Evolutionary conservation across 1,140 invertebrate species (phyloP).

Genomic region (Manduca sexta): DNA sequence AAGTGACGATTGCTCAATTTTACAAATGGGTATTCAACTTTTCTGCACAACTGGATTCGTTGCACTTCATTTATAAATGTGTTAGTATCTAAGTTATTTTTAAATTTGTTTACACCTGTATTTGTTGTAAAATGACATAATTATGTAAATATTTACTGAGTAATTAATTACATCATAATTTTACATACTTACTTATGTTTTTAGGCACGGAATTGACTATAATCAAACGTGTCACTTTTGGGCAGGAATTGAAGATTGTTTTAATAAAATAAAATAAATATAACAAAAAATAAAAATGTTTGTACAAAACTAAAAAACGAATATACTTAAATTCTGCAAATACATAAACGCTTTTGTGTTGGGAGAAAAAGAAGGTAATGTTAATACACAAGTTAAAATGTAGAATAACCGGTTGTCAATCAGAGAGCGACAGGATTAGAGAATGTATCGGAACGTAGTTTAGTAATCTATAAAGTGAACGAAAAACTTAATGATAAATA

Average conservation of each 20-base stretch:
- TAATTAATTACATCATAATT: no score
- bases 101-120: not conserved
- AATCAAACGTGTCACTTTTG: constrained; percentile 15
- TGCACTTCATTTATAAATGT: not conserved
- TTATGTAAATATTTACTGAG: constrained; percentile 21
- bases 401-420: not conserved
- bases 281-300: constrained; percentile 23
- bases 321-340: constrained; percentile 28
- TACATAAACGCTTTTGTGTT: constrained; percentile 35
- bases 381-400: constrained; percentile 1
- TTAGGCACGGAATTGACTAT: not conserved
- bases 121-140: constrained; percentile 2
- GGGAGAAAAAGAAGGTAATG: constrained; percentile 9
- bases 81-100: not conserved
- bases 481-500: constrained; percentile 22
- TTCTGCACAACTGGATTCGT: not conserved
- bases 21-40: constrained; percentile 32
- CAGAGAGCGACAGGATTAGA: not conserved
- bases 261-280: constrained; percentile 19
- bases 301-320: constrained; percentile 48
- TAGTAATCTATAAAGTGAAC: constrained; percentile 22
- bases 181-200: no score
- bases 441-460: constrained; percentile 47
- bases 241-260: constrained; percentile 34
- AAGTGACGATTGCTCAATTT: constrained; percentile 69